A percentile compares a stretch with the other conserved stretches of the same genome.
phyloP scores from a whole-genome alignment of 2,113 vertebrate genomes.

The Perca flavescens region DNA sequence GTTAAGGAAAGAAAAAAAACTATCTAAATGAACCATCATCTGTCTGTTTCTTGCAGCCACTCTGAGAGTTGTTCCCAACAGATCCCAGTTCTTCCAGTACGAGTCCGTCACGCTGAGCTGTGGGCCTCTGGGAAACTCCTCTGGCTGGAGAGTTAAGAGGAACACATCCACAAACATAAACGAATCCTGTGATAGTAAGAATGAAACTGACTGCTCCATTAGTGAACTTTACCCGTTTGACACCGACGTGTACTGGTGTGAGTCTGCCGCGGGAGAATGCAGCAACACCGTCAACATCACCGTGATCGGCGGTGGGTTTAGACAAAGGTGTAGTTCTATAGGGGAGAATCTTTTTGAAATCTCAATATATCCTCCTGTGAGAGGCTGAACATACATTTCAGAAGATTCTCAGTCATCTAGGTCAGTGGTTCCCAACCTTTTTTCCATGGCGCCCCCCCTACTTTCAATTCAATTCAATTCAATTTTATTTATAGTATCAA shows the following conservation, averaged over 20 bases:
- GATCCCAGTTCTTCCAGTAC: constrained; percentile 58
- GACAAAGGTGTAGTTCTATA: too few relatives aligned
- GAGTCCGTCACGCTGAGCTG: constrained; percentile 48
- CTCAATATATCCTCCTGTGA: rapidly evolving
- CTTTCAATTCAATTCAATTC: too few relatives aligned
- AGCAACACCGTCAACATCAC: background rate
- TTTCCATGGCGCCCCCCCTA: too few relatives aligned
- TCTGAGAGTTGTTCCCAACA: background rate
- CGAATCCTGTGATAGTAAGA: rapidly evolving
- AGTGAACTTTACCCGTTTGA: rapidly evolving
- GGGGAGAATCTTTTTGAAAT: too few relatives aligned
- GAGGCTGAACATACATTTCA: too few relatives aligned
- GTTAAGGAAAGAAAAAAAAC: too few relatives aligned
- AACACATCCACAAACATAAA: rapidly evolving
- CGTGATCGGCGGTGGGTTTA: constrained; percentile 15
- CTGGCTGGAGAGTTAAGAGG: constrained; percentile 26
- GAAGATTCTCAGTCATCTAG: too few relatives aligned
- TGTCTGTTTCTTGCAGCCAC: constrained; percentile 35
- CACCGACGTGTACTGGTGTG: constrained; percentile 43
- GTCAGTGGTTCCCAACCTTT: rapidly evolving
- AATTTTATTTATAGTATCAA: too few relatives aligned
- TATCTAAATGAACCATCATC: too few relatives aligned
- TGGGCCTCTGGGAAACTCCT: background rate
- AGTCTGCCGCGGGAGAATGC: constrained; percentile 25
- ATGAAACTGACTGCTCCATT: rapidly evolving